A percentile compares a stretch with the other conserved stretches of the same genome.
Evolutionary conservation across 2,797 vertebrate species (phyloP).

Genomic region (Propithecus perrieri): DNA sequence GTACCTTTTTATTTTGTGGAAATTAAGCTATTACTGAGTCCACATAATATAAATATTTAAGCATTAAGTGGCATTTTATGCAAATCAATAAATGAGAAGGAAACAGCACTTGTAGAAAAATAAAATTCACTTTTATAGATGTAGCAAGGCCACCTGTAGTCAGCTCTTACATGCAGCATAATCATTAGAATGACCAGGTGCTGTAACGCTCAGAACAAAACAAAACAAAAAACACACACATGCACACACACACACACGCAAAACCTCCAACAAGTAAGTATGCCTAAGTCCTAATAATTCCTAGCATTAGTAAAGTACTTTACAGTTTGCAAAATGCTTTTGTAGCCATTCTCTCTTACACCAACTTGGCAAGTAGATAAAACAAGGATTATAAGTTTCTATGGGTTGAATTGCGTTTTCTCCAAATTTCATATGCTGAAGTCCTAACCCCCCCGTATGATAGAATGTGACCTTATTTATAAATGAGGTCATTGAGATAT

Average conservation of each 20-base stretch:
- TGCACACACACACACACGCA: too few species aligned
- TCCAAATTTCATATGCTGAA: neutral
- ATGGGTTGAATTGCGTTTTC: neutral
- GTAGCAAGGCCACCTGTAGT: neutral
- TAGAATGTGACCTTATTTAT: neutral
- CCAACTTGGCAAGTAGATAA: neutral
- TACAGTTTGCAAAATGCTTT: neutral
- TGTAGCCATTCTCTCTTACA: neutral
- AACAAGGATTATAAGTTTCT: neutral
- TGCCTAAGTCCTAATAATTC: neutral
- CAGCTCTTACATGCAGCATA: neutral
- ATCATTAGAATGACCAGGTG: neutral
- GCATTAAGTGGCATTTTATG: slow-evolving; percentile 22
- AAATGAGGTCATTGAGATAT: neutral
- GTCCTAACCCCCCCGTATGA: neutral
- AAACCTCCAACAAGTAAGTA: neutral
- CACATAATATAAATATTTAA: slow-evolving; percentile 56
- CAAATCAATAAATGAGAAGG: slow-evolving; percentile 55
- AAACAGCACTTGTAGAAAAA: slow-evolving; percentile 24
- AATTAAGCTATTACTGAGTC: slow-evolving; percentile 36
- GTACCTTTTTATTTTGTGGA: slow-evolving; percentile 36
- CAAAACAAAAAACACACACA: too few species aligned
- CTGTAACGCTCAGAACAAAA: neutral
- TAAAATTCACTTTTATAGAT: neutral
- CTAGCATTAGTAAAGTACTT: neutral